These are phyloP conservation scores for Drosophila repleta DNA, from an alignment of 1,140 invertebrate genomes.

Conservation along the genomic window DNA sequence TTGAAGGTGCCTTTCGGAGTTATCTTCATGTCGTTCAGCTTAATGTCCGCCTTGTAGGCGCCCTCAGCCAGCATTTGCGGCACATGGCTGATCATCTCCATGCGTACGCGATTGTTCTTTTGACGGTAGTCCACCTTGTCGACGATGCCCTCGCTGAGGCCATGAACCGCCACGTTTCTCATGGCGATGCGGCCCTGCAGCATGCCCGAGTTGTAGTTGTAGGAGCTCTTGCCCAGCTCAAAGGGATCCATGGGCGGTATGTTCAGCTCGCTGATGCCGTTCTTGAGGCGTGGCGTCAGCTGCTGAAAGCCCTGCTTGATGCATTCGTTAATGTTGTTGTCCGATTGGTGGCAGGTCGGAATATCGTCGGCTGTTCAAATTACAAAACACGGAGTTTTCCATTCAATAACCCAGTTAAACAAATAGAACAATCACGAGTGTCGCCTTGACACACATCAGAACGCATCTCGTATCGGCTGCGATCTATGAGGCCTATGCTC, in stretches of 20 bases:
- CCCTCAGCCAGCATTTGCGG: conserved; percentile 72
- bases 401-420: background rate
- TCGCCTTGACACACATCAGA: conserved; percentile 59
- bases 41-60: conserved; percentile 76
- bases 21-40: conserved; percentile 77
- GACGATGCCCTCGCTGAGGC: conserved; percentile 62
- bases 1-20: conserved; percentile 82
- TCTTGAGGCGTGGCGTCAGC: conserved; percentile 65
- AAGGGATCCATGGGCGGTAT: conserved; percentile 81
- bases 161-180: conserved; percentile 64
- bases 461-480: conserved; percentile 40
- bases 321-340: conserved; percentile 77
- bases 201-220: conserved; percentile 64
- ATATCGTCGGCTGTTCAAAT: conserved; percentile 64
- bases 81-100: conserved; percentile 55
- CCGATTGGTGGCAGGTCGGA: conserved; percentile 66
- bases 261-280: conserved; percentile 72
- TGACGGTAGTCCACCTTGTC: conserved; percentile 68
- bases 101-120: conserved; percentile 57
- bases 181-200: conserved; percentile 69
- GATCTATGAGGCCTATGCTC: conserved; percentile 59
- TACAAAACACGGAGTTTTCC: conserved; percentile 23
- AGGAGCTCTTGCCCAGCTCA: conserved; percentile 59
- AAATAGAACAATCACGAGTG: conserved; percentile 3
- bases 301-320: conserved; percentile 71